Conservation (phyloP, 2,797 vertebrate genomes). For the Melanotaenia maccullochi region DNA sequence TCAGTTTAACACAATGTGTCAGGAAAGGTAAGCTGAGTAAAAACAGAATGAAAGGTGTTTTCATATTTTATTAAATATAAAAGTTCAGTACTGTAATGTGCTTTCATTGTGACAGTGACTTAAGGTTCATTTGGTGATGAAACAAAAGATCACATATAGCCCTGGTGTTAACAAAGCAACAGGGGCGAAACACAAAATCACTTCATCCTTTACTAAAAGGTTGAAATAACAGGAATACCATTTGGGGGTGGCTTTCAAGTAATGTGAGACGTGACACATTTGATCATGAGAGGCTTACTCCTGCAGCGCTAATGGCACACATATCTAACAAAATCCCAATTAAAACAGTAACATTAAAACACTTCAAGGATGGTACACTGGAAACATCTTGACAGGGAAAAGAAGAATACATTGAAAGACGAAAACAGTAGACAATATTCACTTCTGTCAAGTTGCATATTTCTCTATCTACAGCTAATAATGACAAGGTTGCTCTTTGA, state of each 20-base stretch:
- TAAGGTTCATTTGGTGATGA: conserved; percentile 28
- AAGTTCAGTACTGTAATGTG: not conserved
- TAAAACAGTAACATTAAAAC: conserved; percentile 52
- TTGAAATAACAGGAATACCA: conserved; percentile 26
- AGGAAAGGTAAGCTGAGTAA: conserved; percentile 1
- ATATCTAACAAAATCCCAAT: conserved; percentile 62
- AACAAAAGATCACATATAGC: conserved; percentile 33
- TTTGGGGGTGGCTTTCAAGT: conserved; percentile 46
- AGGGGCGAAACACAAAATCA: conserved; percentile 27
- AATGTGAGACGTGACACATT: conserved; percentile 48
- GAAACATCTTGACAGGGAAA: conserved; percentile 57
- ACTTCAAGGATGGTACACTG: conserved; percentile 42
- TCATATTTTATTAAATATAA: conserved; percentile 12
- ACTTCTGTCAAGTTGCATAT: conserved; percentile 71
- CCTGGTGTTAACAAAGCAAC: conserved; percentile 33
- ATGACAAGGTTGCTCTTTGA: conserved; percentile 77
- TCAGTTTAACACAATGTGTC: not conserved
- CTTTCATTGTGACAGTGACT: conserved; percentile 39
- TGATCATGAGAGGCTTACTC: conserved; percentile 39
- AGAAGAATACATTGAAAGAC: conserved; percentile 69
- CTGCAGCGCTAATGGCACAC: conserved; percentile 30
- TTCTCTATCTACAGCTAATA: conserved; percentile 68
- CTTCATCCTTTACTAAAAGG: conserved; percentile 37
- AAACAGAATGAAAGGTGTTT: conserved; percentile 19
- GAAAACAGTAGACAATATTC: conserved; percentile 64